Evolutionary conservation across 2,888 invertebrate genomes (phyloP).

Genomic region (Arctia plantaginis): DNA sequence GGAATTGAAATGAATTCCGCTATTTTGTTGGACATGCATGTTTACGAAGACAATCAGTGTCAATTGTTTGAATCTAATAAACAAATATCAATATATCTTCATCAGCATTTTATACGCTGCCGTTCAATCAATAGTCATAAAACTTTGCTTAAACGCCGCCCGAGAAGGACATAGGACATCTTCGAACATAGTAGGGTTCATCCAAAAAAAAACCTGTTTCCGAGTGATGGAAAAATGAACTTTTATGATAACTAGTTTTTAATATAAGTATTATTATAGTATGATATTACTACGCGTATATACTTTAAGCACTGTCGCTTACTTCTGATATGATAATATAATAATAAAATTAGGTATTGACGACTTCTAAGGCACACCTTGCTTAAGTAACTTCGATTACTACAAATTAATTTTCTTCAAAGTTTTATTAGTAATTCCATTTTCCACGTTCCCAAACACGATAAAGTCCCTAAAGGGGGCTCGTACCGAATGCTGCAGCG

Average conservation of each 20-base stretch:
- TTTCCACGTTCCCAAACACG: slow-evolving; percentile 54
- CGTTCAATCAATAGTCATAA: neutral
- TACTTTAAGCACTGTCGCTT: neutral
- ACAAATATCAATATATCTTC: no score
- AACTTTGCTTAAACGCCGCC: neutral
- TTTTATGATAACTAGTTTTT: neutral
- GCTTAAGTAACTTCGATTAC: slow-evolving; percentile 33
- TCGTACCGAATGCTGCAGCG: slow-evolving; percentile 69
- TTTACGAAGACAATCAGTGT: no score
- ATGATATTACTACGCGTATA: no score
- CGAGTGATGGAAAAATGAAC: neutral
- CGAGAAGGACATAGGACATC: neutral
- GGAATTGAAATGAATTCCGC: no score
- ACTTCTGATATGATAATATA: neutral
- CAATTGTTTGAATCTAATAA: no score
- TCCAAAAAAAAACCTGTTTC: neutral
- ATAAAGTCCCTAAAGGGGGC: slow-evolving; percentile 66
- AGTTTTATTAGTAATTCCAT: slow-evolving; percentile 52
- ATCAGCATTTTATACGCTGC: no score
- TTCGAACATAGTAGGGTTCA: neutral
- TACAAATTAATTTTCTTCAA: slow-evolving; percentile 46
- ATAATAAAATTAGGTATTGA: neutral
- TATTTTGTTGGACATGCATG: no score
- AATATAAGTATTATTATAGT: neutral
- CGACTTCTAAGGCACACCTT: slow-evolving; percentile 10